Percentiles rank a stretch among this genome's conserved stretches.
These are phyloP conservation scores for Bovichtus diacanthus DNA, from an alignment of 2,797 vertebrate genomes.

Conservation along the genomic window DNA sequence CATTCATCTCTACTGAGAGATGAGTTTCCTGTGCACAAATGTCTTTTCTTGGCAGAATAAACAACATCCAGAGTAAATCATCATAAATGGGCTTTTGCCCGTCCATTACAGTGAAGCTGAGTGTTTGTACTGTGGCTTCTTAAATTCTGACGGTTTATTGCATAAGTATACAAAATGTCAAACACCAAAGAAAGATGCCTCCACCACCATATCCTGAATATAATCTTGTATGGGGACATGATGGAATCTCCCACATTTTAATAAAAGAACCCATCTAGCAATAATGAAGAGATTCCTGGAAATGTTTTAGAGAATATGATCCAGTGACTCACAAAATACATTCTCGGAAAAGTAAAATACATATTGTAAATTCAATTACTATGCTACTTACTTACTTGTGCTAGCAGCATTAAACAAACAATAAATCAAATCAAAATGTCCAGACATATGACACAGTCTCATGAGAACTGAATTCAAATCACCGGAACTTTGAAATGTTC, in stretches of 20 bases:
- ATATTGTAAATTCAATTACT: neutral
- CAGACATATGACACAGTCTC: conserved; percentile 1
- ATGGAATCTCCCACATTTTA: neutral
- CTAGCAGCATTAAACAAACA: conserved; percentile 1
- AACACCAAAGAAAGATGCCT: conserved; percentile 12
- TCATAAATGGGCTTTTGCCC: conserved; percentile 49
- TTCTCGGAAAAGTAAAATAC: neutral
- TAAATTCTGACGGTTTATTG: conserved; percentile 47
- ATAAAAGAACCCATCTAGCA: neutral
- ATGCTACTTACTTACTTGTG: neutral
- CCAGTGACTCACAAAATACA: neutral
- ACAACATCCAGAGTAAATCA: conserved; percentile 63
- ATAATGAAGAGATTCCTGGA: neutral
- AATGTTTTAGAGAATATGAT: neutral
- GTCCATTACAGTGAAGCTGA: conserved; percentile 16
- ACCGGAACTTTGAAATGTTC: conserved; percentile 7
- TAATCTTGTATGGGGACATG: conserved; percentile 2
- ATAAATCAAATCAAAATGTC: conserved; percentile 12
- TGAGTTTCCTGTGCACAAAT: conserved; percentile 66
- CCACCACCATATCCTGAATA: neutral
- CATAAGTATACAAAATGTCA: conserved; percentile 35
- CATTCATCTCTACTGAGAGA: conserved; percentile 53
- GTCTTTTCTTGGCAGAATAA: conserved; percentile 50
- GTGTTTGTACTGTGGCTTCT: conserved; percentile 55
- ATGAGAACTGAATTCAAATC: too few species aligned